phyloP scores from a whole-genome alignment of 1,140 invertebrate species.

The Anastrepha obliqua region DNA sequence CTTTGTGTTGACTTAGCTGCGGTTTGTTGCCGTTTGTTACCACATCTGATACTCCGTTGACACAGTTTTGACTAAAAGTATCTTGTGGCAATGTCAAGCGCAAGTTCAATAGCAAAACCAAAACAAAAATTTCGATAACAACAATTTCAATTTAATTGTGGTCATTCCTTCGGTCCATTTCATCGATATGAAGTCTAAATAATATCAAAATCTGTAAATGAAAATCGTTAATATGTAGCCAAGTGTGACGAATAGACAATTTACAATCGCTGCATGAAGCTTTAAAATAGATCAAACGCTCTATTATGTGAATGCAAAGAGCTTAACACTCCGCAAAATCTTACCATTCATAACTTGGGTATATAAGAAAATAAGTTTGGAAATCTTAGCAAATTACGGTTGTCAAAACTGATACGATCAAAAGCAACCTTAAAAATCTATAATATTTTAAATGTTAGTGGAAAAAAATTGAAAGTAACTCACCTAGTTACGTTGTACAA shows the following conservation, averaged over 20 bases:
- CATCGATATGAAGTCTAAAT: not conserved
- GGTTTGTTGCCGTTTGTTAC: not conserved
- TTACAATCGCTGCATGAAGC: too few species aligned
- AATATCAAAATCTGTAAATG: not conserved
- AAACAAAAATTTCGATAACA: not conserved
- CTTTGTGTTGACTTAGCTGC: constrained; percentile 6
- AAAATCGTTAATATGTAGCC: not conserved
- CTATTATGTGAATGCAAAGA: too few species aligned
- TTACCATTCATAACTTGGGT: too few species aligned
- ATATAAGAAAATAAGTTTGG: too few species aligned
- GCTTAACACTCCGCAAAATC: too few species aligned
- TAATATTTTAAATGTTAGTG: too few species aligned
- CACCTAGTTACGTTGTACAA: too few species aligned
- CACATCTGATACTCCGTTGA: not conserved
- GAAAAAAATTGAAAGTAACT: too few species aligned
- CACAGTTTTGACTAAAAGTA: constrained; percentile 38
- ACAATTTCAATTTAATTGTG: not conserved
- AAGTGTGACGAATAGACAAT: not conserved
- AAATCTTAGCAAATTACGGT: too few species aligned
- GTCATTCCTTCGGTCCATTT: not conserved
- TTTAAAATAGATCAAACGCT: too few species aligned
- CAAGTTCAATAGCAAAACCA: constrained; percentile 31
- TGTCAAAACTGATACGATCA: too few species aligned
- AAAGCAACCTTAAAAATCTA: too few species aligned
- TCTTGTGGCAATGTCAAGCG: constrained; percentile 49